These are phyloP conservation scores for Dugesia japonica DNA, from an alignment of 2,888 invertebrate species.

Conservation along the genomic window DNA sequence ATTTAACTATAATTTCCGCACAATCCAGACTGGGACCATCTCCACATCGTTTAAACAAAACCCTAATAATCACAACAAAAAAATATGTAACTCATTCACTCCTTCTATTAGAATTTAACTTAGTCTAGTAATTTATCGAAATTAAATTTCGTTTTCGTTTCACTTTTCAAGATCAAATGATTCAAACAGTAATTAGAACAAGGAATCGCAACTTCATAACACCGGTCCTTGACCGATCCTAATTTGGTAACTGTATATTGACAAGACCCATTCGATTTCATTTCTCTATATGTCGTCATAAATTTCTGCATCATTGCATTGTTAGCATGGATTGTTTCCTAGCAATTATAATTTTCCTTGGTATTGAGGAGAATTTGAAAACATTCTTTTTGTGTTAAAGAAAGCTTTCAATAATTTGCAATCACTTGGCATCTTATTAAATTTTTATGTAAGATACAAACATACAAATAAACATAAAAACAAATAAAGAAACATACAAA, in stretches of 20 bases:
- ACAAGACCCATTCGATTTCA: neutral
- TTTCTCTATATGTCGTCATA: neutral
- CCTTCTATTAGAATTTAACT: too few species aligned
- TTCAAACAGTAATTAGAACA: conserved; percentile 24
- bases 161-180: neutral
- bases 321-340: neutral
- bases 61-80: too few species aligned
- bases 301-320: neutral
- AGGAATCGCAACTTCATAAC: conserved; percentile 17
- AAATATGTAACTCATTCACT: too few species aligned
- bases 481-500: too few species aligned
- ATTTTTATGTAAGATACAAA: too few species aligned
- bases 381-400: too few species aligned
- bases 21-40: neutral
- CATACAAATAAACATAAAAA: too few species aligned
- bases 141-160: neutral
- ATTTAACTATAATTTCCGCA: neutral
- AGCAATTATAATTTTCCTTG: neutral
- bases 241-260: neutral
- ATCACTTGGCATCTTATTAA: too few species aligned
- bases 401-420: too few species aligned
- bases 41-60: neutral
- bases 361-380: conserved; percentile 20
- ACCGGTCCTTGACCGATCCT: neutral
- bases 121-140: too few species aligned